Evolutionary conservation across 2,888 invertebrate species (phyloP).

Genomic region (Eurois occulta): DNA sequence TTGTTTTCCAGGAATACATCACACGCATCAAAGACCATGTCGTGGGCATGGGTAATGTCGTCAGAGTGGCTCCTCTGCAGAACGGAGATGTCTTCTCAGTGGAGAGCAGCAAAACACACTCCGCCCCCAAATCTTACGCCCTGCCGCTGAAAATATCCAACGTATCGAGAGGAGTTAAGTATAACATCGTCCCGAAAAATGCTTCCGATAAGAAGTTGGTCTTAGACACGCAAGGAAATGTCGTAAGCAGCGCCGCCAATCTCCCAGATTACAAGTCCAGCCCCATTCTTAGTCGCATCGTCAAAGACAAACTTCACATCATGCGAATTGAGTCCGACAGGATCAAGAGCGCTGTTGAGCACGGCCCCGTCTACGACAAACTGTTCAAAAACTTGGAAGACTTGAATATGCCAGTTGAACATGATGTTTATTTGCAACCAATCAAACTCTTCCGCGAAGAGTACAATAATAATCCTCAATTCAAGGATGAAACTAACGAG

Average conservation of each 20-base stretch:
- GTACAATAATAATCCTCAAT: slow-evolving; percentile 88
- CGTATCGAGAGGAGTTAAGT: slow-evolving; percentile 86
- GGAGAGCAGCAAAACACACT: slow-evolving; percentile 84
- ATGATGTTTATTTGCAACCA: slow-evolving; percentile 90
- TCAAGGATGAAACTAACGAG: slow-evolving; percentile 89
- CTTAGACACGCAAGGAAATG: slow-evolving; percentile 86
- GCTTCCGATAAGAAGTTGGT: slow-evolving; percentile 88
- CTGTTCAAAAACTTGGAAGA: slow-evolving; percentile 89
- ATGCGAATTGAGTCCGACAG: slow-evolving; percentile 90
- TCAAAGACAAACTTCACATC: slow-evolving; percentile 88
- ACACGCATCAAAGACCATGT: slow-evolving; percentile 92
- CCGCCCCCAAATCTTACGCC: slow-evolving; percentile 86
- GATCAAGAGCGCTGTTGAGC: slow-evolving; percentile 91
- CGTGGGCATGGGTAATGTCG: slow-evolving; percentile 94
- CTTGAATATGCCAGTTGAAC: slow-evolving; percentile 87
- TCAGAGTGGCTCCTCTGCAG: slow-evolving; percentile 90
- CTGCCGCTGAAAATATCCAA: slow-evolving; percentile 88
- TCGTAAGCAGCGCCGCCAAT: slow-evolving; percentile 88
- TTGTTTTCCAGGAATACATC: slow-evolving; percentile 85
- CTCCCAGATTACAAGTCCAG: slow-evolving; percentile 87
- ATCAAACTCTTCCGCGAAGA: slow-evolving; percentile 90
- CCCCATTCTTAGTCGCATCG: slow-evolving; percentile 85
- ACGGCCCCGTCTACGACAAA: slow-evolving; percentile 91
- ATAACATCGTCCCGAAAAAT: slow-evolving; percentile 88
- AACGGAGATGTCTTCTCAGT: slow-evolving; percentile 86